phyloP scores from a whole-genome alignment of 2,888 invertebrate species.

The Clepsis dumicolana region DNA sequence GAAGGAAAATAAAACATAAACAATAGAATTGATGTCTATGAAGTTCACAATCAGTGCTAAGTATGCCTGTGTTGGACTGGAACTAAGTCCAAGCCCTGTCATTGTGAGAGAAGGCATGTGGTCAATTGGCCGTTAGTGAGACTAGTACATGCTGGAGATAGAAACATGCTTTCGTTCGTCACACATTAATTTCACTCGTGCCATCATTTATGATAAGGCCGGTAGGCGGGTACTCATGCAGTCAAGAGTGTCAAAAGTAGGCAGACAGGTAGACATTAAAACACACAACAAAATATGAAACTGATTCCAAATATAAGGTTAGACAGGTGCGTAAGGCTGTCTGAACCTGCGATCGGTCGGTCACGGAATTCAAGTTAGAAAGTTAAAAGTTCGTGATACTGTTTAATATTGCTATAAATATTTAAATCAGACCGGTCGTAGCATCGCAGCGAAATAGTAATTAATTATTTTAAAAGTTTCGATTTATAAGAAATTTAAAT shows the following conservation, averaged over 20 bases:
- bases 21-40: too few relatives aligned
- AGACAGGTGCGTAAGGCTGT: slow-evolving; percentile 40
- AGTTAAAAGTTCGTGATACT: slow-evolving; percentile 60
- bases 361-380: slow-evolving; percentile 67
- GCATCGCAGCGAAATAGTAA: slow-evolving; percentile 45
- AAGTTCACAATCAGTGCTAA: neutral
- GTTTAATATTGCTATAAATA: slow-evolving; percentile 54
- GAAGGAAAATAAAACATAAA: too few relatives aligned
- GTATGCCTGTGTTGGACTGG: neutral
- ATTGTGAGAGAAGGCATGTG: too few relatives aligned
- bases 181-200: neutral
- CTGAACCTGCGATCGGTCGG: slow-evolving; percentile 48
- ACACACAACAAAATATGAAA: slow-evolving; percentile 12
- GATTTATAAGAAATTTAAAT: slow-evolving; percentile 39
- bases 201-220: neutral
- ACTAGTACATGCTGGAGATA: neutral
- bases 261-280: neutral
- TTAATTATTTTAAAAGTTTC: slow-evolving; percentile 46
- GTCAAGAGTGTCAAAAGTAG: slow-evolving; percentile 1
- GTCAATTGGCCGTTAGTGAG: too few relatives aligned
- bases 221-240: neutral
- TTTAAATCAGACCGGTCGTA: slow-evolving; percentile 58
- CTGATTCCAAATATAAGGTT: slow-evolving; percentile 15
- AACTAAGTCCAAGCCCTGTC: too few relatives aligned
- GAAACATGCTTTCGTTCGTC: neutral